Base-by-base conservation (phyloP, 2,113 vertebrate species). In the Peromyscus leucopus region DNA sequence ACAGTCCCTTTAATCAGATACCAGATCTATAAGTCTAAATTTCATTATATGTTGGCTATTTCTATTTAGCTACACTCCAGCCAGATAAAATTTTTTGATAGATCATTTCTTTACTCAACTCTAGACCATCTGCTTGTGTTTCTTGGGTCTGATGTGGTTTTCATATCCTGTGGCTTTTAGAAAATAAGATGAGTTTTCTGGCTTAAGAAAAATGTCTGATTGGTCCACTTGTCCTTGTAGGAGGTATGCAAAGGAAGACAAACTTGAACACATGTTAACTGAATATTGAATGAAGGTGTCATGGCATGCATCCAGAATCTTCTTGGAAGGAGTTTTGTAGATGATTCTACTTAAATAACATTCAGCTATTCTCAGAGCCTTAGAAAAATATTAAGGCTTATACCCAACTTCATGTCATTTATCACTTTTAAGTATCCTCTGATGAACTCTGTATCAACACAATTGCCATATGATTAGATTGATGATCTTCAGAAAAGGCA, bases 271-370 rank as follows among this genome's bases (percentile, higher is more conserved):
- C 33, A 21, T 84, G 28, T 13, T 72, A 33, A 28, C 63, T 65
- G 26, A 65, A 65, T 65, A 65, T 28, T 65, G 26, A 93, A 71
- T 89, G n/a, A 69, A 13, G 8, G 90, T 74, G 59, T 93, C 82
- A 36, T 57, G 69, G 15, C 57, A 61, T 31, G 48, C 2, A 95
- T 5, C 33, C 51, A 86, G 48, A 92, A 65, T 95, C 46, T 7
- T 78, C 31, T 75, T 87, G 21, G 42, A 84, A 96, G 8, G 19
- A 65, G 46, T 51, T 87, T 59, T 78, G 51, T 84, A 91, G 63
- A 61, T 88, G 51, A 75, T 71, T 94, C 36, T 89, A 80, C 82
- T 90, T 76, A 79, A 71, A 46, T 91, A 22, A 88, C 57, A 51
- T 80, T 76, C 24, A 75, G 71, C 51, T 90, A 87, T 88, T n/a